Conservation (phyloP, 2,888 invertebrate genomes). For the Acanthosoma haemorrhoidale region DNA sequence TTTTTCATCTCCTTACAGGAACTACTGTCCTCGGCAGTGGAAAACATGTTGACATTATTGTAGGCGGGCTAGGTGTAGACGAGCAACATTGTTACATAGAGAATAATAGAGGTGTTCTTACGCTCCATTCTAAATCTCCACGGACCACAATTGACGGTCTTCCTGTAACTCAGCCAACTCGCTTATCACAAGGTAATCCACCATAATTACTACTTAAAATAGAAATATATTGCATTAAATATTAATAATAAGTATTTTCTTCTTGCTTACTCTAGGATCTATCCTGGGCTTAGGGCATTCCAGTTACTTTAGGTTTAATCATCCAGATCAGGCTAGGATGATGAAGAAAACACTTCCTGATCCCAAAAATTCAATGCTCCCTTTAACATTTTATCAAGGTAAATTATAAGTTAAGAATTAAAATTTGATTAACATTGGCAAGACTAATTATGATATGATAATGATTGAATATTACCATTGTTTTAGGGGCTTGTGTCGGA, state of each 20-base stretch:
- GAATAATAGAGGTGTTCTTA: conserved; percentile 76
- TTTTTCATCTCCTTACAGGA: conserved; percentile 54
- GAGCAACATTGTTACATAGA: conserved; percentile 82
- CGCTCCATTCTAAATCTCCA: conserved; percentile 68
- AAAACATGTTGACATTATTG: conserved; percentile 72
- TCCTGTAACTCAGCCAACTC: conserved; percentile 63
- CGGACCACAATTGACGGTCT: conserved; percentile 69
- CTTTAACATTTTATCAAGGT: conserved; percentile 59
- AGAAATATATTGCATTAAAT: no score
- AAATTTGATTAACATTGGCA: not conserved
- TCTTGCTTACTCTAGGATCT: conserved; percentile 58
- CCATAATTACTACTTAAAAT: no score
- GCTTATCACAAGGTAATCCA: conserved; percentile 77
- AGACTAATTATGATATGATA: not conserved
- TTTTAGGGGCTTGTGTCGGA: conserved; percentile 25
- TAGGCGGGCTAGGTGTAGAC: conserved; percentile 81
- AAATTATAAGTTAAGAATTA: conserved; percentile 17
- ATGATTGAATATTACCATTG: not conserved
- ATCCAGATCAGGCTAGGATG: conserved; percentile 81
- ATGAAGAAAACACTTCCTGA: conserved; percentile 79
- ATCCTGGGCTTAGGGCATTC: conserved; percentile 88
- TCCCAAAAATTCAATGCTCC: conserved; percentile 70
- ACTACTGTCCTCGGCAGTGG: conserved; percentile 75
- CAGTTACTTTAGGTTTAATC: conserved; percentile 87
- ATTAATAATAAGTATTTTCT: no score